Conservation (phyloP, 2,113 vertebrate species). For the Paramisgurnus dabryanus region DNA sequence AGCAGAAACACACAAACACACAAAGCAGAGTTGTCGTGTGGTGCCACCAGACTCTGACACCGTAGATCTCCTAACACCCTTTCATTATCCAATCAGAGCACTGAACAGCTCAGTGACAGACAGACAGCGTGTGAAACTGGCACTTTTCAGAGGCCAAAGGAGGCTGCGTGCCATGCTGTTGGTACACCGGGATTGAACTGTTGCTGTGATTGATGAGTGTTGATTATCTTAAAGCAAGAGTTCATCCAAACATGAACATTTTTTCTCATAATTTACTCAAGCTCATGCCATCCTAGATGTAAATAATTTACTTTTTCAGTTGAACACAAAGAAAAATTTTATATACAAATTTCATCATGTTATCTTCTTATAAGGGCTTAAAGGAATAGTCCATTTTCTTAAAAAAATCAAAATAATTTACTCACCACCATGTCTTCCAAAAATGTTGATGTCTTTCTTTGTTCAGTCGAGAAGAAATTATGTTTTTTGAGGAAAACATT, state of each 20-base stretch:
- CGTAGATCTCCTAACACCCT: conserved; percentile 39
- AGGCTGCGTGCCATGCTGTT: conserved; percentile 22
- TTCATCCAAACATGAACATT: background rate
- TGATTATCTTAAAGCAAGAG: conserved; percentile 24
- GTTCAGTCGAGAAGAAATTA: no score
- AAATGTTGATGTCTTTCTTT: no score
- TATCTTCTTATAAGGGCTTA: no score
- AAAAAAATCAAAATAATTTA: no score
- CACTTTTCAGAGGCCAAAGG: conserved; percentile 17
- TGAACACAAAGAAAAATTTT: no score
- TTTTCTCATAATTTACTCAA: no score
- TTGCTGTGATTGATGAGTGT: conserved; percentile 16
- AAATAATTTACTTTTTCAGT: no score
- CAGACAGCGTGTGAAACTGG: conserved; percentile 43
- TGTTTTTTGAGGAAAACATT: no score
- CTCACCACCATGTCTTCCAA: no score
- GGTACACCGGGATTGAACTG: conserved; percentile 7
- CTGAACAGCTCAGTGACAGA: conserved; percentile 27
- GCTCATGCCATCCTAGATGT: no score
- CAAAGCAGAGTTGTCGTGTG: conserved; percentile 1
- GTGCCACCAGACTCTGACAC: conserved; percentile 26
- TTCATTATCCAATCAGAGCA: conserved; percentile 44
- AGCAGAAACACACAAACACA: background rate
- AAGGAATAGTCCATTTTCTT: no score
- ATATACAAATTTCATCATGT: no score